Evolutionary conservation across 92 coral and sea anemone species (phyloP).

Genomic region (Heteractis magnifica): DNA sequence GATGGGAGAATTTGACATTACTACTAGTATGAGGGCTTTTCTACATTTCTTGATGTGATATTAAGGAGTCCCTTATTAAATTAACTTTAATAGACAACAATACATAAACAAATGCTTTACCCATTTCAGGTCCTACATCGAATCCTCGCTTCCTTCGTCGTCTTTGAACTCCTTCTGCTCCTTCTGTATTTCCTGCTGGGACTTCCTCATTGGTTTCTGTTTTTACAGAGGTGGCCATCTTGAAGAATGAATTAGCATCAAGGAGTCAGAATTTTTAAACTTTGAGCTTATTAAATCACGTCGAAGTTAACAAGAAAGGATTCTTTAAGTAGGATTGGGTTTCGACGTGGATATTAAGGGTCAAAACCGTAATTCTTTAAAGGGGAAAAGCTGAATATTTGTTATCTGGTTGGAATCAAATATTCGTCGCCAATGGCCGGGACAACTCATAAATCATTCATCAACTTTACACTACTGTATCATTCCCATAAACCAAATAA

Average conservation of each 20-base stretch:
- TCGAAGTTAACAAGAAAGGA: neutral
- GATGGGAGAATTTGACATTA: conserved; percentile 1
- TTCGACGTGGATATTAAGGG: neutral
- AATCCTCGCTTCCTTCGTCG: conserved; percentile 89
- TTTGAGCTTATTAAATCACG: neutral
- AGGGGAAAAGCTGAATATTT: neutral
- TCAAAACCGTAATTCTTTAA: neutral
- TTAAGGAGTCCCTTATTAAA: conserved; percentile 5
- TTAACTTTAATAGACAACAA: neutral
- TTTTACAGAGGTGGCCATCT: conserved; percentile 10
- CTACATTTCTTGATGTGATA: neutral
- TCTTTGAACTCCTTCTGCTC: conserved; percentile 68
- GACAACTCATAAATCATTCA: neutral
- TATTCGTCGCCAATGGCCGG: neutral
- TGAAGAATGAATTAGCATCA: neutral
- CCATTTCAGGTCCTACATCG: conserved; percentile 96
- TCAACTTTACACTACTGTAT: neutral
- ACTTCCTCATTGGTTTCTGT: conserved; percentile 19
- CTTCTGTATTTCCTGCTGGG: conserved; percentile 25
- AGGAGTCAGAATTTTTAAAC: neutral
- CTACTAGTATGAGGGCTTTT: neutral
- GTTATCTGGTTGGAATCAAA: neutral
- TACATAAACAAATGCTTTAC: conserved; percentile 25
- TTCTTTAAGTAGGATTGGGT: neutral
- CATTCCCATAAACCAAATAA: neutral